Evolutionary conservation across 1,140 invertebrate species (phyloP).

Genomic region (Campoletis sonorensis): DNA sequence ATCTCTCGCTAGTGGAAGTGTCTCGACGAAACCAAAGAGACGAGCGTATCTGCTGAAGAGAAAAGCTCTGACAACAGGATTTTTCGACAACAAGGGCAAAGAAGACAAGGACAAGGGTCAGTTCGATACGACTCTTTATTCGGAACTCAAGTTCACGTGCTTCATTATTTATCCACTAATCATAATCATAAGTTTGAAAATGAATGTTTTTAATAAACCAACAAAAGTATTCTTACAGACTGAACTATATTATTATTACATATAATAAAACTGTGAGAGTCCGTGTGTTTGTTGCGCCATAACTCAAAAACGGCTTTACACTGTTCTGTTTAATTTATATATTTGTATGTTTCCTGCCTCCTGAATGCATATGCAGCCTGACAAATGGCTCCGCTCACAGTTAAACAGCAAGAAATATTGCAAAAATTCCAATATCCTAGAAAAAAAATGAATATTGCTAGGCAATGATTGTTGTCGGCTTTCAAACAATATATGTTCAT

Average conservation of each 20-base stretch:
- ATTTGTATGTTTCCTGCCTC: too few relatives aligned
- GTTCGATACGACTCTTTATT: slow-evolving; percentile 44
- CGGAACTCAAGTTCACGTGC: not conserved
- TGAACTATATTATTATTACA: not conserved
- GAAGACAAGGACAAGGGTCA: slow-evolving; percentile 84
- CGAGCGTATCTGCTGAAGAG: slow-evolving; percentile 87
- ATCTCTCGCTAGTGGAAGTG: slow-evolving; percentile 68
- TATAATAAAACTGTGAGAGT: too few relatives aligned
- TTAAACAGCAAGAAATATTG: too few relatives aligned
- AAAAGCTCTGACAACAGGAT: slow-evolving; percentile 89
- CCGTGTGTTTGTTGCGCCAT: too few relatives aligned
- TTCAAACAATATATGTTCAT: too few relatives aligned
- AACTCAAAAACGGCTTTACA: too few relatives aligned
- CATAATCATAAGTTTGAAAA: not conserved
- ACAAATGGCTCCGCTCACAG: too few relatives aligned
- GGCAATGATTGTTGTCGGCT: too few relatives aligned
- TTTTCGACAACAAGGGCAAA: slow-evolving; percentile 86
- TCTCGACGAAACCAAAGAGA: slow-evolving; percentile 83
- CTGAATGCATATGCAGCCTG: too few relatives aligned
- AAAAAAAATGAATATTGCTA: too few relatives aligned
- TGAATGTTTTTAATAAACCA: not conserved
- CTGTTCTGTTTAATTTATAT: too few relatives aligned
- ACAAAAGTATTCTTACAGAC: not conserved
- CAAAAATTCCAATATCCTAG: too few relatives aligned
- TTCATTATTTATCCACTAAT: not conserved